phyloP scores from a whole-genome alignment of 1,140 invertebrate species.

The Rhopalosiphum maidis region DNA sequence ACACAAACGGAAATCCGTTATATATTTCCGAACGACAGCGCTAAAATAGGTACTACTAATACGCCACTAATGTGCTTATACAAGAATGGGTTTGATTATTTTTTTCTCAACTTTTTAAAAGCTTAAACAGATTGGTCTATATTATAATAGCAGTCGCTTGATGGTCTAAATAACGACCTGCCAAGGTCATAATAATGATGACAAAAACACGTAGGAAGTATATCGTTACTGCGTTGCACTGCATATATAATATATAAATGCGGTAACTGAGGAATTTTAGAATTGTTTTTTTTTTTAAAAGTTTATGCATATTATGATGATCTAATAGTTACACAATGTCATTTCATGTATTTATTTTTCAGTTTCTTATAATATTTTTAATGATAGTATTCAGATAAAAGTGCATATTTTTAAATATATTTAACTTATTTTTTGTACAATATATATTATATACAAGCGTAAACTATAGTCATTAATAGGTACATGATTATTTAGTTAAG shows the following conservation, averaged over 20 bases:
- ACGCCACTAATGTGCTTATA: background rate
- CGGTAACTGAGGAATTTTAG: background rate
- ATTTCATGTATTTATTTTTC: background rate
- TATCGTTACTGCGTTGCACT: slow-evolving; percentile 11
- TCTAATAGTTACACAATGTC: background rate
- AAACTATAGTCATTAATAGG: background rate
- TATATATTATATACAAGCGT: background rate
- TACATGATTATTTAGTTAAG: background rate
- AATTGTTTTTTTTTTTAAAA: background rate
- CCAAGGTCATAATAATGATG: slow-evolving; percentile 52
- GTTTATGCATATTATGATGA: background rate
- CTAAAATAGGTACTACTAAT: background rate
- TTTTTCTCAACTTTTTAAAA: background rate
- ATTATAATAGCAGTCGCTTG: background rate
- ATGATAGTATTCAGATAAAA: background rate
- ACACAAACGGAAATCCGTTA: slow-evolving; percentile 50
- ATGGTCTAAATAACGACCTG: background rate
- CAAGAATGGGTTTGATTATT: background rate
- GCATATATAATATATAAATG: background rate
- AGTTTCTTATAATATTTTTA: background rate
- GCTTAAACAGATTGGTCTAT: background rate
- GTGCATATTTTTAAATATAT: background rate
- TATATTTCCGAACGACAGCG: background rate
- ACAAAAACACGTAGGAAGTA: slow-evolving; percentile 31
- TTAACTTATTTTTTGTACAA: background rate